Evolutionary conservation across 2,113 vertebrate species (phyloP).

Genomic region (Sapajus apella): DNA sequence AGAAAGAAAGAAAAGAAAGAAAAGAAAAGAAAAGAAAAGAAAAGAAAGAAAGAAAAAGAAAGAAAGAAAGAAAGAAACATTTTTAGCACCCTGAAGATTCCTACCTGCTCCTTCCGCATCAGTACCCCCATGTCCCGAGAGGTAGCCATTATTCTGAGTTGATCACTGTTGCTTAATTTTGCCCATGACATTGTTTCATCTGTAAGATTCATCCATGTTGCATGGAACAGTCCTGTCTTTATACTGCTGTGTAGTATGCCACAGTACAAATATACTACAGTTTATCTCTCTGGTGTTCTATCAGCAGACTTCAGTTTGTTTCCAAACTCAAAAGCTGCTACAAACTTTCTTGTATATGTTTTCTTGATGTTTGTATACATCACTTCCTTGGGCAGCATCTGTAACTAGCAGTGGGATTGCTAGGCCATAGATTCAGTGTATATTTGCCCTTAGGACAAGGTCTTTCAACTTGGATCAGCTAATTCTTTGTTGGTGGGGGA

Average conservation of each 20-base stretch:
- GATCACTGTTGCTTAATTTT: too few species aligned
- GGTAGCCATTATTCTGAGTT: not conserved
- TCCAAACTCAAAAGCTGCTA: not conserved
- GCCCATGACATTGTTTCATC: not conserved
- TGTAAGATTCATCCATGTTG: not conserved
- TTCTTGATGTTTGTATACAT: not conserved
- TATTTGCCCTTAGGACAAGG: not conserved
- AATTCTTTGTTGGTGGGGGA: accelerated
- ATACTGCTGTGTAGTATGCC: too few species aligned
- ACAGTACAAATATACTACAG: not conserved
- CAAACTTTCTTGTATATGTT: not conserved
- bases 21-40: too few species aligned
- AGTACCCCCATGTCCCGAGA: not conserved
- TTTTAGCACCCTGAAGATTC: not conserved
- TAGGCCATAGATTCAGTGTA: too few species aligned
- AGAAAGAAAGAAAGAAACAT: too few species aligned
- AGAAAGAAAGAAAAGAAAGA: too few species aligned
- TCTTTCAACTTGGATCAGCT: not conserved
- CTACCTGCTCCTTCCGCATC: not conserved
- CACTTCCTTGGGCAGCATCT: not conserved
- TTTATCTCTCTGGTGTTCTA: not conserved
- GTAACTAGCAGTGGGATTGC: not conserved
- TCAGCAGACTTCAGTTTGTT: not conserved
- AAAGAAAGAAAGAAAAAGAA: too few species aligned
- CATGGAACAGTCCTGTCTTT: not conserved